Evolutionary conservation across 2,797 vertebrate genomes (phyloP).

Genomic region (Malurus leucopterus): DNA sequence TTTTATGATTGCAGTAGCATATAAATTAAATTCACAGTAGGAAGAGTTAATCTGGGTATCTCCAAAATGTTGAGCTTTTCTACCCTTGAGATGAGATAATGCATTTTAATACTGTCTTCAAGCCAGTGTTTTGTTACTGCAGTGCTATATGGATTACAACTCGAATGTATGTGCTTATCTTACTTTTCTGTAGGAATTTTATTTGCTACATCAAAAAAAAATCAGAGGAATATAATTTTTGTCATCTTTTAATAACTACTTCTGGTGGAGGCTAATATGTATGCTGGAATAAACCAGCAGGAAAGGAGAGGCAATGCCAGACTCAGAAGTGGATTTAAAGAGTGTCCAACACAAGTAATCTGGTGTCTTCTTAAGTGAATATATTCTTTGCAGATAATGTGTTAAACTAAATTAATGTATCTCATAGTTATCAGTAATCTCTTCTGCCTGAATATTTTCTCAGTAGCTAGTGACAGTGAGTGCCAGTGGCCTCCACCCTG

Average conservation of each 20-base stretch:
- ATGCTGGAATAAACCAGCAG: not conserved
- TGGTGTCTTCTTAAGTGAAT: not conserved
- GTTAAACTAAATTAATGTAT: not conserved
- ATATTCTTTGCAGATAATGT: not conserved
- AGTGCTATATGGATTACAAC: not conserved
- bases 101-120: slow-evolving; percentile 1
- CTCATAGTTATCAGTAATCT: not conserved
- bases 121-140: not conserved
- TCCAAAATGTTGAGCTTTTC: not conserved
- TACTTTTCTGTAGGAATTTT: not conserved
- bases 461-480: not conserved
- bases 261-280: not conserved
- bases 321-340: not conserved
- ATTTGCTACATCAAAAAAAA: not conserved
- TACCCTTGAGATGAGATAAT: not conserved
- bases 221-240: not conserved
- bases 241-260: not conserved
- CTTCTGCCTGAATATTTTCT: not conserved
- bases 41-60: slow-evolving; percentile 5
- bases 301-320: not conserved
- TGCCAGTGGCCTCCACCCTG: not conserved
- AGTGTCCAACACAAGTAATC: not conserved
- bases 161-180: not conserved
- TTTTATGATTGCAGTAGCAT: not conserved
- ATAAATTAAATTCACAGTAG: slow-evolving; percentile 17